Conservation (phyloP, 2,113 vertebrate species). For the Mystacornis crossleyi region DNA sequence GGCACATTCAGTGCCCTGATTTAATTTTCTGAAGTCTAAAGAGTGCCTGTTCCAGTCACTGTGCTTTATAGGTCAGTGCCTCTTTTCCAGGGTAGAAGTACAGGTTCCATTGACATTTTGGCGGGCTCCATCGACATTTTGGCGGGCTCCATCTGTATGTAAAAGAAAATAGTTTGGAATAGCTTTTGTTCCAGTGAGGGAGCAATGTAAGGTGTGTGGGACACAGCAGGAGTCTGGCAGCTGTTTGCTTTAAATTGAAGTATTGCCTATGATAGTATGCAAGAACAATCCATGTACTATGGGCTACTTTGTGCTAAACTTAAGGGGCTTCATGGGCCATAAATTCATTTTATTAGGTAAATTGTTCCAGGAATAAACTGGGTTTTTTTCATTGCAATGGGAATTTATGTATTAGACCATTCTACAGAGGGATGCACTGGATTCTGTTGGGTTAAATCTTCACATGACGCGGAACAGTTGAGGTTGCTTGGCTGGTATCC, state of each 20-base stretch:
- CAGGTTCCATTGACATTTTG: background rate
- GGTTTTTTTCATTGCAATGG: background rate
- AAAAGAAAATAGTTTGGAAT: background rate
- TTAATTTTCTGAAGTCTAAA: background rate
- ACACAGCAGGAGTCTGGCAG: background rate
- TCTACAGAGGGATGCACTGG: background rate
- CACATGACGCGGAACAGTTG: background rate
- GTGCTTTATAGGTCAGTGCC: background rate
- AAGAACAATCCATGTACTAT: background rate
- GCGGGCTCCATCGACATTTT: fast-evolving
- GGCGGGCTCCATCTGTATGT: background rate
- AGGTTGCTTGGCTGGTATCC: background rate
- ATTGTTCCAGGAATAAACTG: background rate
- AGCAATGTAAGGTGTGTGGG: background rate
- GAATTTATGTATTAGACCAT: background rate
- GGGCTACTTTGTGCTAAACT: background rate
- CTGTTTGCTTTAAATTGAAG: background rate
- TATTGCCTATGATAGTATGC: background rate
- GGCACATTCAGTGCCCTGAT: background rate
- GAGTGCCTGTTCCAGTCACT: background rate
- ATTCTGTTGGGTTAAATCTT: background rate
- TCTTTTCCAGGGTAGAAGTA: background rate
- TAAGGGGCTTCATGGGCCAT: background rate
- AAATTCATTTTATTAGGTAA: background rate
- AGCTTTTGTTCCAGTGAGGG: background rate